A percentile compares a stretch with the other conserved stretches of the same genome.
Conservation (phyloP, 2,113 vertebrate genomes). For the Coptodon rendalli region DNA sequence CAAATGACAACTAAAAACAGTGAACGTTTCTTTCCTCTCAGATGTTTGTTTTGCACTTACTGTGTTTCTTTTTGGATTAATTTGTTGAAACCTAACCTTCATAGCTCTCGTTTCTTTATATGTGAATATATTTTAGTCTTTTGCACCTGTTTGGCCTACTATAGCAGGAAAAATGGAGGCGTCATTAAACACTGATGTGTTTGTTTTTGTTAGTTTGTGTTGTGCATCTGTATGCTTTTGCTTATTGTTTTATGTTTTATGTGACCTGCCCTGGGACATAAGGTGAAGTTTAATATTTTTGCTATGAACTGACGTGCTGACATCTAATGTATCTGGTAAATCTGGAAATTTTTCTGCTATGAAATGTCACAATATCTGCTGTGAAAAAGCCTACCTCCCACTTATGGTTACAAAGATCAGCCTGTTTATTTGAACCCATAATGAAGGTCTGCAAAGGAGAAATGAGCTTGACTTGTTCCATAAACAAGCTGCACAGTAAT, state of each 20-base stretch:
- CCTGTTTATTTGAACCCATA: not conserved
- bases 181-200: not conserved
- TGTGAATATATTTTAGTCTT: not conserved
- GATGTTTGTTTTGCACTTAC: not conserved
- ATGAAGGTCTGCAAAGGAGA: not conserved
- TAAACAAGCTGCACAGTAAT: not conserved
- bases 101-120: not conserved
- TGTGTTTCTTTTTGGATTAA: not conserved
- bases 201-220: not conserved
- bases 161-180: rapidly evolving
- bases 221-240: not conserved
- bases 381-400: not conserved
- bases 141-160: not conserved
- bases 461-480: not conserved
- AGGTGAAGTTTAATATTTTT: not conserved
- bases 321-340: rapidly evolving
- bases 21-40: not conserved
- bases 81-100: not conserved
- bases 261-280: rapidly evolving
- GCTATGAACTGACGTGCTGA: not conserved
- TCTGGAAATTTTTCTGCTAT: not conserved
- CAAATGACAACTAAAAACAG: not conserved
- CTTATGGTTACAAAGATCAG: not conserved
- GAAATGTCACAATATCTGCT: not conserved
- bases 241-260: not conserved